Conservation (phyloP, 2,113 vertebrate species). For the Cacatua alba region DNA sequence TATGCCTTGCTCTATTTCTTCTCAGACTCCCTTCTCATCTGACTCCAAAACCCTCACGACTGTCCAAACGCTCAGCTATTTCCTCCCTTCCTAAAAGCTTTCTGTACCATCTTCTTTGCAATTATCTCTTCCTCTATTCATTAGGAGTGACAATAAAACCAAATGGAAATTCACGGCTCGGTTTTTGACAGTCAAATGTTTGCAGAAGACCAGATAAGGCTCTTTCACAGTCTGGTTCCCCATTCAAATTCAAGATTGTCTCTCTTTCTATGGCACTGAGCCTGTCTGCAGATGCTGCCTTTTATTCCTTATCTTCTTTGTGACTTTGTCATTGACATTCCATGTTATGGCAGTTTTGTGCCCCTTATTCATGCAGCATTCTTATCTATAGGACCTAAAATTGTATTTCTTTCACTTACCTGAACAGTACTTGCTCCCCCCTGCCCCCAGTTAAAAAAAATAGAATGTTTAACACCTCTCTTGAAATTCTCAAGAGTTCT, state of each 20-base stretch:
- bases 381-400: neutral
- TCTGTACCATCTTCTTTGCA: neutral
- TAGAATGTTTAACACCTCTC: neutral
- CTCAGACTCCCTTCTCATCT: neutral
- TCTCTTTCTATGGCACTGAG: neutral
- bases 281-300: neutral
- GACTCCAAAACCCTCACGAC: neutral
- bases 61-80: neutral
- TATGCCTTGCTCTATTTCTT: neutral
- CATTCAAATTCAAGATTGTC: conserved; percentile 30
- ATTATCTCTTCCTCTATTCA: neutral
- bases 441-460: fast-evolving
- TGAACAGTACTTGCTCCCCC: neutral
- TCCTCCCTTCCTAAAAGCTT: neutral
- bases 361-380: neutral
- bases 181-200: neutral
- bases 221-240: neutral
- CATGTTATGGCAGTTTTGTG: neutral
- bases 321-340: neutral
- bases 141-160: neutral
- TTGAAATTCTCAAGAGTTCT: neutral
- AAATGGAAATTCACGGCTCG: conserved; percentile 5
- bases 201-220: conserved; percentile 16
- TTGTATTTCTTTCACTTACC: neutral
- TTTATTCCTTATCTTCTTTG: neutral